Percentiles rank a stretch among this genome's conserved stretches.
Evolutionary conservation across 2,113 vertebrate species (phyloP).

Genomic region (Megalops atlanticus): DNA sequence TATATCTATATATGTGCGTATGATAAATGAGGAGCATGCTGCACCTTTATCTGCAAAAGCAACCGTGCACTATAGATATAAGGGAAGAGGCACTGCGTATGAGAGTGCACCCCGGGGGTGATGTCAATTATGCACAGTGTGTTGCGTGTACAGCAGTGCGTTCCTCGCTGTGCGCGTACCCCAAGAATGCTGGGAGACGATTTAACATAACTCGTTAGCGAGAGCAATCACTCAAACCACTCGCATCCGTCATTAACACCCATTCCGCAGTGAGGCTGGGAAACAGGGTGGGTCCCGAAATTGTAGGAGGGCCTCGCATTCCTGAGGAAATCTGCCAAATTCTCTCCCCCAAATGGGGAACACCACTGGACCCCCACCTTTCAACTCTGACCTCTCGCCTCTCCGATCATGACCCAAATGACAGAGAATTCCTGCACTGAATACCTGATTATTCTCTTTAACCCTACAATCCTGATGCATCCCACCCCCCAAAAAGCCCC

Average conservation of each 20-base stretch:
- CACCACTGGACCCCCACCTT: background rate
- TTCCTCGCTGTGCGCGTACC: background rate
- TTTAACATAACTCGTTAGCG: background rate
- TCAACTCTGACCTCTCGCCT: background rate
- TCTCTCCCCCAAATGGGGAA: background rate
- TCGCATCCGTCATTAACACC: background rate
- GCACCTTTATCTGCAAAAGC: background rate
- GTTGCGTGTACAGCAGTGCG: too few relatives aligned
- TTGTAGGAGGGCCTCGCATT: background rate
- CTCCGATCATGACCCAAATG: background rate
- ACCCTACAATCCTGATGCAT: background rate
- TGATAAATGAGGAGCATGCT: background rate
- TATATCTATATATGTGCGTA: background rate
- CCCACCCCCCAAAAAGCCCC: background rate
- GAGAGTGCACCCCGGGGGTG: background rate
- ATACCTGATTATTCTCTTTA: background rate
- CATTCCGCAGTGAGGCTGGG: background rate
- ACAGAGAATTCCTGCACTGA: background rate
- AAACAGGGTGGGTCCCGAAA: background rate
- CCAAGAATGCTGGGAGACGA: background rate
- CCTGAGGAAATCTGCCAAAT: background rate
- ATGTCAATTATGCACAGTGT: background rate
- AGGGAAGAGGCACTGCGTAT: background rate
- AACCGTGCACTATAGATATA: background rate
- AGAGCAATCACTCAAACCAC: background rate